Conservation (phyloP, 2,113 vertebrate genomes). For the Vidua macroura region DNA sequence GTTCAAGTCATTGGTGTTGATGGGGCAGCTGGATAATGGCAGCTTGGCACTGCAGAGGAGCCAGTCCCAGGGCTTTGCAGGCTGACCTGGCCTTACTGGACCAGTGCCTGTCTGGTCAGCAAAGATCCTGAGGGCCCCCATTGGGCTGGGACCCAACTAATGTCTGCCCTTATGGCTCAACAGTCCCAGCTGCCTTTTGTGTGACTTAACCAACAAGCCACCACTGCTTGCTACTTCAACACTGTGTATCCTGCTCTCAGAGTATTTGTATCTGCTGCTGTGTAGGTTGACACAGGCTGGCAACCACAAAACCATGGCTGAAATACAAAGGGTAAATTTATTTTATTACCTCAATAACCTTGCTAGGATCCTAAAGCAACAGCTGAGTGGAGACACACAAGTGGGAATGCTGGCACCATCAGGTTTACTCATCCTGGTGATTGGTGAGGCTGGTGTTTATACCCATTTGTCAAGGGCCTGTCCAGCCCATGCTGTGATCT, state of each 20-base stretch:
- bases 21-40: background rate
- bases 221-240: background rate
- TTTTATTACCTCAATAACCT: background rate
- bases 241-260: background rate
- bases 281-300: too few relatives aligned
- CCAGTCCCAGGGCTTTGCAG: background rate
- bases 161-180: background rate
- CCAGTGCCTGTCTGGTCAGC: accelerated
- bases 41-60: background rate
- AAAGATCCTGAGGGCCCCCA: background rate
- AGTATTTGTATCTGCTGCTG: background rate
- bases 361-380: background rate
- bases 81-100: background rate
- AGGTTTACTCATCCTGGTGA: background rate
- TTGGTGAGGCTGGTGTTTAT: background rate
- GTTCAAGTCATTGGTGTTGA: accelerated
- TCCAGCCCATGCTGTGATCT: background rate
- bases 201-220: background rate
- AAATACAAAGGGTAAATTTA: background rate
- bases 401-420: background rate
- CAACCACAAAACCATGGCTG: background rate
- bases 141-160: background rate
- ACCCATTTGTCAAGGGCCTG: background rate
- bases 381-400: background rate
- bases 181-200: background rate